Conservation (phyloP, 2,888 invertebrate species). For the Mayetiola destructor region DNA sequence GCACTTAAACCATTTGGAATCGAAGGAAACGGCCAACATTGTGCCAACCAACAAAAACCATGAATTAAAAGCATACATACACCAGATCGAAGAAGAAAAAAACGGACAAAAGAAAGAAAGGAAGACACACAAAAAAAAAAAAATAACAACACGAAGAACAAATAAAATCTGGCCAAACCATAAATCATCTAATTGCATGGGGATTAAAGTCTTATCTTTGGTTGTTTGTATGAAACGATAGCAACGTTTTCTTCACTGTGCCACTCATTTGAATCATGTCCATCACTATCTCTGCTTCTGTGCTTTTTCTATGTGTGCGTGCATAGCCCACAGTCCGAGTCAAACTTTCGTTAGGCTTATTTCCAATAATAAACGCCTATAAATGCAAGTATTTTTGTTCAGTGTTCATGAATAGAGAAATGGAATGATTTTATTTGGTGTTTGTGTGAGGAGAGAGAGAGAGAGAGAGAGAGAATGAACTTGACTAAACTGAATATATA, state of each 20-base stretch:
- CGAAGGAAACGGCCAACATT: neutral
- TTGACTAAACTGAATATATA: too few relatives aligned
- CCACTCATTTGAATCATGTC: slow-evolving; percentile 12
- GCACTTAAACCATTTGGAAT: neutral
- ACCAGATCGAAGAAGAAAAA: neutral
- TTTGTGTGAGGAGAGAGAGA: too few relatives aligned
- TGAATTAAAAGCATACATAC: neutral
- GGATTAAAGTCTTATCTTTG: slow-evolving; percentile 16
- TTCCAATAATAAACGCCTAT: too few relatives aligned
- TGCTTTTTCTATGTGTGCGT: too few relatives aligned
- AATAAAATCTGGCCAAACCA: slow-evolving; percentile 14
- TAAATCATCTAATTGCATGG: slow-evolving; percentile 17
- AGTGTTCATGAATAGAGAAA: too few relatives aligned
- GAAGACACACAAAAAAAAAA: neutral
- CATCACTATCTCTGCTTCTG: slow-evolving; percentile 12
- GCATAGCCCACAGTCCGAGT: too few relatives aligned
- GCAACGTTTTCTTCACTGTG: slow-evolving; percentile 10
- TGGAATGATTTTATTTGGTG: too few relatives aligned
- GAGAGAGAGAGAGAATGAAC: too few relatives aligned
- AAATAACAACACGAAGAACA: neutral
- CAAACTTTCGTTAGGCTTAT: too few relatives aligned
- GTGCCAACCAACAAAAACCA: neutral
- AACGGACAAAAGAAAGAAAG: neutral
- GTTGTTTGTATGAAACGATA: too few relatives aligned
- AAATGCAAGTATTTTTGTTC: too few relatives aligned